Evolutionary conservation across 1,140 invertebrate genomes (phyloP).

Genomic region (Ostrea edulis): DNA sequence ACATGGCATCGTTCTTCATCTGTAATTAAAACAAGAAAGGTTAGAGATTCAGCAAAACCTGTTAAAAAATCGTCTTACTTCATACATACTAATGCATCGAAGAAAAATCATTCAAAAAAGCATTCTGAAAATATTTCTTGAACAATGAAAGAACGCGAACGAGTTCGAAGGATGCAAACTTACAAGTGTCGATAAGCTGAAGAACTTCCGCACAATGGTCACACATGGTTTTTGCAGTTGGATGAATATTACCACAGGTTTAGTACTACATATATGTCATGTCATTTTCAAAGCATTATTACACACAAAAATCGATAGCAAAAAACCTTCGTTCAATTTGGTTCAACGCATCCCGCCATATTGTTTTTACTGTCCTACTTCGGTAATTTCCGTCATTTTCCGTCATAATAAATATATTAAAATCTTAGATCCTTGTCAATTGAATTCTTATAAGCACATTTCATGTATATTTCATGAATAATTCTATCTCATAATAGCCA

Average conservation of each 20-base stretch:
- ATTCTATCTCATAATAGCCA: no score
- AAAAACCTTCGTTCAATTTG: slow-evolving; percentile 4
- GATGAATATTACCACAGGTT: neutral
- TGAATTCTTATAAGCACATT: neutral
- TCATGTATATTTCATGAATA: neutral
- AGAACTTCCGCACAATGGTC: slow-evolving; percentile 77
- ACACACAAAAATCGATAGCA: neutral
- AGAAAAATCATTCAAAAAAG: no score
- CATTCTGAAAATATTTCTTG: neutral
- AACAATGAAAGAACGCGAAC: neutral
- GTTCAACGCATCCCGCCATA: slow-evolving; percentile 46
- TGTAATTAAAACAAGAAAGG: slow-evolving; percentile 63
- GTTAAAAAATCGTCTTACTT: neutral
- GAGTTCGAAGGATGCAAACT: slow-evolving; percentile 57
- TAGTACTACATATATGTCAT: neutral
- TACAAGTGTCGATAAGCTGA: slow-evolving; percentile 76
- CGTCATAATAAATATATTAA: slow-evolving; percentile 7
- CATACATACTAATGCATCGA: no score
- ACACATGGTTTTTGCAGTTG: slow-evolving; percentile 71
- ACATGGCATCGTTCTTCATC: slow-evolving; percentile 76
- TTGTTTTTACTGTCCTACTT: slow-evolving; percentile 40
- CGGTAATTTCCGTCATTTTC: slow-evolving; percentile 37
- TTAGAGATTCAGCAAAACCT: neutral
- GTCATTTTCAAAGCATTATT: neutral
- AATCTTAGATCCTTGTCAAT: neutral